These are phyloP conservation scores for Sebastes oblongus DNA, from an alignment of 2,797 vertebrate species.

Conservation along the genomic window DNA sequence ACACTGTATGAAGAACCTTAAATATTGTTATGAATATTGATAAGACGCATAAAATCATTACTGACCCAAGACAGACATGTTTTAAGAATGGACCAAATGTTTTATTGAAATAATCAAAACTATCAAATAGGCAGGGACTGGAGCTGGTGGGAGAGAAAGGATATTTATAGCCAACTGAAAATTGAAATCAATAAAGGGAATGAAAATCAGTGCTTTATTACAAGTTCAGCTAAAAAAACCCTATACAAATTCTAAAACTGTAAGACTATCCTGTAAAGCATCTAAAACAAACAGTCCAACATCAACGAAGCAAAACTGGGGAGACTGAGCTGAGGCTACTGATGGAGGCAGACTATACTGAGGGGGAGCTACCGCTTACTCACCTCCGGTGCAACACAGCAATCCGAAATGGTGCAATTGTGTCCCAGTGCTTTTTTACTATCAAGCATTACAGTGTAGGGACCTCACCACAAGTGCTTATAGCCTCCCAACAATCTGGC, in stretches of 20 bases:
- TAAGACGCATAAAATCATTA: no score
- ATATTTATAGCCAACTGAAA: neutral
- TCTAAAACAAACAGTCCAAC: neutral
- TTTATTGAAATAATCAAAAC: neutral
- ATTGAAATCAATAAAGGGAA: neutral
- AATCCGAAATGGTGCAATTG: neutral
- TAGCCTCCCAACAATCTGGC: neutral
- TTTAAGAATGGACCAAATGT: neutral
- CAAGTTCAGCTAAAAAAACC: no score
- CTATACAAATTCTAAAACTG: neutral
- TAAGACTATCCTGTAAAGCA: neutral
- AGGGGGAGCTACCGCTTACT: neutral
- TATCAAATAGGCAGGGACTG: neutral
- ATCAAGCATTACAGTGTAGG: neutral
- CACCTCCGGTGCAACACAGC: neutral
- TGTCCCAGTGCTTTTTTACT: neutral
- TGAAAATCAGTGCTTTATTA: no score
- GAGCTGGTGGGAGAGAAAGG: neutral
- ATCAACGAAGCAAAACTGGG: neutral
- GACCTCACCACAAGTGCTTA: neutral
- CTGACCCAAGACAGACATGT: neutral
- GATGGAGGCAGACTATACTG: neutral
- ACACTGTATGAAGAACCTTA: no score
- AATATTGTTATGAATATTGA: no score
- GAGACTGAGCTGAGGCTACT: neutral